Conservation (phyloP, 1,140 invertebrate genomes). For the Nephila pilipes region DNA sequence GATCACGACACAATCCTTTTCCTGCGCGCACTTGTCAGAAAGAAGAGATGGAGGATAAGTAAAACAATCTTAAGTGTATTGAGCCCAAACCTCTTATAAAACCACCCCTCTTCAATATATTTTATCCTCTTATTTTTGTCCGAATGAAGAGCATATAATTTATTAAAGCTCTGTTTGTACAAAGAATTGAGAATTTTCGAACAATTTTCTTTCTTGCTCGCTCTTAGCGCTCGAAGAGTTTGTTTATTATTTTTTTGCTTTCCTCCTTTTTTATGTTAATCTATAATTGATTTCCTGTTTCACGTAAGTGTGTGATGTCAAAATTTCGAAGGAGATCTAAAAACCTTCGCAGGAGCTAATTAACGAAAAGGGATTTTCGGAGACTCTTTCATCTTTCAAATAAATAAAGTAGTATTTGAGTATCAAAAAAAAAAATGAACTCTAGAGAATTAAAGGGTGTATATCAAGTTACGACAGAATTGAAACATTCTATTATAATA, state of each 20-base stretch:
- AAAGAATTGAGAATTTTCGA: not conserved
- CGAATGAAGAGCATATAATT: not conserved
- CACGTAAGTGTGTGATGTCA: too few species aligned
- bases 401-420: too few species aligned
- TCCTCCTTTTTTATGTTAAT: not conserved
- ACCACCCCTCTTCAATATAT: not conserved
- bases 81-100: not conserved
- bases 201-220: not conserved
- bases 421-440: too few species aligned
- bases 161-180: not conserved
- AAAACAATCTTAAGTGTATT: not conserved
- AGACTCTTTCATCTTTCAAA: too few species aligned
- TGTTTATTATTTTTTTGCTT: not conserved
- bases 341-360: too few species aligned
- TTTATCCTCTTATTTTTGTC: not conserved
- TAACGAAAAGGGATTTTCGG: too few species aligned
- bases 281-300: not conserved
- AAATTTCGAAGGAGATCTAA: too few species aligned
- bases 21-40: not conserved
- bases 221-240: not conserved
- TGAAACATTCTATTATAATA: too few species aligned
- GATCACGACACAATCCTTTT: not conserved
- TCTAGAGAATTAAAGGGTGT: too few species aligned
- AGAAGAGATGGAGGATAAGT: not conserved
- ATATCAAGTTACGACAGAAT: too few species aligned